Evolutionary conservation across 2,888 invertebrate genomes (phyloP), one percentile per base, ranked within the genome.

Genomic region (Calameuta idolon): DNA sequence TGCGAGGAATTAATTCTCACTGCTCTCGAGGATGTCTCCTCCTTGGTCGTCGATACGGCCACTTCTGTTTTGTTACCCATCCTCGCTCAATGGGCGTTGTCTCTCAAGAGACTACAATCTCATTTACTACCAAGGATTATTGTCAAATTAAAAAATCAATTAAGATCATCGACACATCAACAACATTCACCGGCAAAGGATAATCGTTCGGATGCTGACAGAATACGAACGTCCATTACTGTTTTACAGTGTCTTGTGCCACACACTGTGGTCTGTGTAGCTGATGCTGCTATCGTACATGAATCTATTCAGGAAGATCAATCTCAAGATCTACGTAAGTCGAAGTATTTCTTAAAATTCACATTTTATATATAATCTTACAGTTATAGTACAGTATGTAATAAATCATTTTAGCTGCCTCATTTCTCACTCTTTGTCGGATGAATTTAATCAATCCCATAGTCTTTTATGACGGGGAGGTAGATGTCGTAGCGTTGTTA

Each of bases 1-100:
- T 93, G 93, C 83, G 94, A 94, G 86, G 94, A 94, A 86, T 89
- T 95, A 81, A 92, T 94, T 12, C 89, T 94, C 79, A 92, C 92
- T 30, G 93, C 94, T n/a, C 89, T 95, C 73, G 92, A 93, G 78
- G 95, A 95, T 85, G 83, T 92, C 3, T 93, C 94, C 75, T 91
- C 92, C 80, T 90, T 91, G 79, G 94, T 95, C 11, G 92, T 94
- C 15, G 92, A 92, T 76, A 90, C 93, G 69, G 93, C 94, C 30
- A 92, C 92, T 35, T 92, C 93, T 79, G 89, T 94, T 73, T 92
- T 95, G 76, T 91, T 95, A 82, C 95, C 95, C 1, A 93, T 94
- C 55, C 90, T 95, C 80, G 94, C 94, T 0, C 92, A 94, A 85
- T 95, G 95, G 95, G 93, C 95, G 4, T 90, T 93, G 69, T 92